phyloP scores from a whole-genome alignment of 1,140 invertebrate species.

The Oedothorax gibbosus region DNA sequence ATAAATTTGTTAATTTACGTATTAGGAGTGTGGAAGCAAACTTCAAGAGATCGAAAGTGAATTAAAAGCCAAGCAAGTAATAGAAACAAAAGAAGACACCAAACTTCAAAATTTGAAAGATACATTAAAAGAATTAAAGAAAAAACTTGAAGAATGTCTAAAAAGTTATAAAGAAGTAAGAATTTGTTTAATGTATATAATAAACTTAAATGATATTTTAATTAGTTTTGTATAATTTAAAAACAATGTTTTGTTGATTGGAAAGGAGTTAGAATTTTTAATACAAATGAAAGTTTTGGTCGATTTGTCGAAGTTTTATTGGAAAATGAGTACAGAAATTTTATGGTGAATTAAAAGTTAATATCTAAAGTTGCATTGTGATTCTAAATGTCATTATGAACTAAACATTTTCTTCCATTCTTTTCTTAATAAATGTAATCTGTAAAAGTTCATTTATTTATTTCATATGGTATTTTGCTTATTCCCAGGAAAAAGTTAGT shows the following conservation, averaged over 20 bases:
- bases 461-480: too few species aligned
- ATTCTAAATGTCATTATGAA: background rate
- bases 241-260: background rate
- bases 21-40: constrained; percentile 77
- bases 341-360: too few species aligned
- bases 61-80: constrained; percentile 76
- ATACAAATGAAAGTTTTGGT: background rate
- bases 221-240: background rate
- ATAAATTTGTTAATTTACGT: too few species aligned
- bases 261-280: background rate
- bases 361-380: background rate
- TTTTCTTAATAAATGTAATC: background rate
- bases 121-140: constrained; percentile 77
- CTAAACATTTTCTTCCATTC: too few species aligned
- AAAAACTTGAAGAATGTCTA: constrained; percentile 77
- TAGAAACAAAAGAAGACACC: constrained; percentile 77
- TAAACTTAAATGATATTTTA: too few species aligned
- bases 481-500: constrained; percentile 75
- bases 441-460: background rate
- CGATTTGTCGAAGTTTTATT: background rate
- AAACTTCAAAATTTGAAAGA: constrained; percentile 79
- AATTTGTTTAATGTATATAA: background rate
- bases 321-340: too few species aligned
- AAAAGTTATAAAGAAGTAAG: constrained; percentile 76
- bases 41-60: constrained; percentile 76